Conservation (phyloP, 2,797 vertebrate species). For the Psittacula echo region DNA sequence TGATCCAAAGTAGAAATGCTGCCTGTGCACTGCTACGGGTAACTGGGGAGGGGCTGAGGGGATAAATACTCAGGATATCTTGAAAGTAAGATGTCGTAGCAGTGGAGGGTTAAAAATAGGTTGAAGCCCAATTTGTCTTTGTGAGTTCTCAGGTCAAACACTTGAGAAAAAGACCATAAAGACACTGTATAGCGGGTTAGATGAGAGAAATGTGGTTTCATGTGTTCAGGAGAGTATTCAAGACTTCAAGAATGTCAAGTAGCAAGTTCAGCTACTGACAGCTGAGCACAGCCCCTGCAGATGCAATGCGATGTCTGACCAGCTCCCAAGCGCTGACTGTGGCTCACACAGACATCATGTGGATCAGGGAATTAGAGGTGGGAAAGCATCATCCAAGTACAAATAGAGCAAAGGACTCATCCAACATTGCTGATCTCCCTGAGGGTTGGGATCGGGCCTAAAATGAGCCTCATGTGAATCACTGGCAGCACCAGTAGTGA, state of each 20-base stretch:
- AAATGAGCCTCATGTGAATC: background rate
- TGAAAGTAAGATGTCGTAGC: background rate
- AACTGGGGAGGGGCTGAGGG: background rate
- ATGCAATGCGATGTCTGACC: background rate
- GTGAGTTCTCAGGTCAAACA: background rate
- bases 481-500: background rate
- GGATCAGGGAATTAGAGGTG: background rate
- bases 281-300: background rate
- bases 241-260: background rate
- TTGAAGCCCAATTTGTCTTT: background rate
- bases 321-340: background rate
- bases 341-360: accelerated
- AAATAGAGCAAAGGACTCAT: background rate
- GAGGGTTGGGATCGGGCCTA: accelerated
- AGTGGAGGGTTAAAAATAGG: background rate
- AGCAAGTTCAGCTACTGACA: background rate
- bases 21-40: background rate
- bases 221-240: background rate
- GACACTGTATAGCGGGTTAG: background rate
- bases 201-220: background rate
- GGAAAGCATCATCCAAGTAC: background rate
- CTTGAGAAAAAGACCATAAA: background rate
- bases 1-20: background rate
- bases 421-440: accelerated
- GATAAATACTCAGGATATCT: background rate